Percentiles rank a stretch among this genome's conserved stretches.
Conservation (phyloP, 2,113 vertebrate genomes). For the Leptobrachium leishanense region DNA sequence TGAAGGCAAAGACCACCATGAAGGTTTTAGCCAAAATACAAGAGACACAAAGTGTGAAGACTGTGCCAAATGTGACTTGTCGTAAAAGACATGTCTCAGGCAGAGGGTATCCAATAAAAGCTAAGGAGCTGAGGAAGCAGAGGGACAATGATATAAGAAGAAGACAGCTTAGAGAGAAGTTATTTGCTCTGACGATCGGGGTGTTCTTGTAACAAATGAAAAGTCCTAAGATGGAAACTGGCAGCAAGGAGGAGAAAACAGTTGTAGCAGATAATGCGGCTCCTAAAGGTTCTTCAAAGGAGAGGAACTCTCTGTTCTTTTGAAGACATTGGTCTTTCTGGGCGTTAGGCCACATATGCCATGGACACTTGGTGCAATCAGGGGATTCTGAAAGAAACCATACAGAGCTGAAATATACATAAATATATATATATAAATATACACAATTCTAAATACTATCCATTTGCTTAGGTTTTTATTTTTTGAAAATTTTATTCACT, state of each 20-base stretch:
- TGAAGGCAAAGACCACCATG: constrained; percentile 65
- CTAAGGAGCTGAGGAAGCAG: constrained; percentile 71
- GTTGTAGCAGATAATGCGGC: constrained; percentile 33
- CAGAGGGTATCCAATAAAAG: constrained; percentile 58
- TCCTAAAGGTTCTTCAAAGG: constrained; percentile 37
- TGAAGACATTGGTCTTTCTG: constrained; percentile 32
- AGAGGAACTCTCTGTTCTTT: constrained; percentile 39
- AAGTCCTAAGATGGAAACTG: constrained; percentile 63
- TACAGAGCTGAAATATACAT: too few relatives aligned
- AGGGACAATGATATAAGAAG: constrained; percentile 69
- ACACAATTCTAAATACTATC: too few relatives aligned
- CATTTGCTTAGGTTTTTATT: too few relatives aligned
- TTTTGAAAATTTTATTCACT: too few relatives aligned
- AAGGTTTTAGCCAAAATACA: constrained; percentile 67
- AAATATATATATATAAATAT: too few relatives aligned
- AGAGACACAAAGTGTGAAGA: constrained; percentile 65
- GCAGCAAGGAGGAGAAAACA: constrained; percentile 57
- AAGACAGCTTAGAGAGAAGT: constrained; percentile 71
- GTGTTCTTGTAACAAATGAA: constrained; percentile 65
- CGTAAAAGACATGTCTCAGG: constrained; percentile 64
- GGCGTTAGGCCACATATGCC: constrained; percentile 6
- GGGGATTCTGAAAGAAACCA: constrained; percentile 12
- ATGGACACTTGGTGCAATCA: constrained; percentile 14
- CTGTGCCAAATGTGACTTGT: constrained; percentile 65
- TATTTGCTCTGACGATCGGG: constrained; percentile 66